Percentiles rank a stretch among this genome's conserved stretches.
Conservation (phyloP, 2,888 invertebrate genomes). For the Acanthococcus lagerstroemiae region DNA sequence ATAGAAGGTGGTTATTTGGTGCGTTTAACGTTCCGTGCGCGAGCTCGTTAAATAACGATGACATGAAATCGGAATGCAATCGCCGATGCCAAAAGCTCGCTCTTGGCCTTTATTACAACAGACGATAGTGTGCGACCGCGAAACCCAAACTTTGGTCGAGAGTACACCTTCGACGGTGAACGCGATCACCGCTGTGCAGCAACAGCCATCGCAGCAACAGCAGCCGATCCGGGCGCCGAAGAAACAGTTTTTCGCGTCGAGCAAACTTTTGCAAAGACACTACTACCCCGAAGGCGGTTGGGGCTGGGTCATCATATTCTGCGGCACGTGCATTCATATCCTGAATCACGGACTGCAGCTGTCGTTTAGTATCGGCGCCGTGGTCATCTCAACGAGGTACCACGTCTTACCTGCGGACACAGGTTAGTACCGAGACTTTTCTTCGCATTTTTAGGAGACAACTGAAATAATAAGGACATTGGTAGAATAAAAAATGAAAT, state of each 20-base stretch:
- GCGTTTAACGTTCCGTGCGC: too few species aligned
- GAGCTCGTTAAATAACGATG: not conserved
- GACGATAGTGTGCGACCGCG: slow-evolving; percentile 3
- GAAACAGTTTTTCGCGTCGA: slow-evolving; percentile 34
- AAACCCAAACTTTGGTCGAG: slow-evolving; percentile 1
- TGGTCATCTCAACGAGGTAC: not conserved
- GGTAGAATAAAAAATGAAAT: too few species aligned
- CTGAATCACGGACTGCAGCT: slow-evolving; percentile 66
- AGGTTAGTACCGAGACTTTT: slow-evolving; percentile 22
- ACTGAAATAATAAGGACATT: too few species aligned
- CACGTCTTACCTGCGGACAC: not conserved
- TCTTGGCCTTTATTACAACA: slow-evolving; percentile 6
- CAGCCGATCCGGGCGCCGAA: not conserved
- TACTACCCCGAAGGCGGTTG: slow-evolving; percentile 82
- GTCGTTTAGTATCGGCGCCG: slow-evolving; percentile 43
- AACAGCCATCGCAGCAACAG: slow-evolving; percentile 14
- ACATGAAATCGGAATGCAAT: slow-evolving; percentile 2
- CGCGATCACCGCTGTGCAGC: slow-evolving; percentile 13
- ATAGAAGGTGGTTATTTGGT: too few species aligned
- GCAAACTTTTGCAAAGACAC: slow-evolving; percentile 57
- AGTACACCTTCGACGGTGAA: not conserved
- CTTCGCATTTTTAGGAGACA: too few species aligned
- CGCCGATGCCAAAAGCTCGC: not conserved
- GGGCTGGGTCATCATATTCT: slow-evolving; percentile 71
- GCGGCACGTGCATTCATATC: slow-evolving; percentile 61